These are phyloP conservation scores for Drosophila suzukii DNA, from an alignment of 1,140 invertebrate genomes.

Conservation along the genomic window DNA sequence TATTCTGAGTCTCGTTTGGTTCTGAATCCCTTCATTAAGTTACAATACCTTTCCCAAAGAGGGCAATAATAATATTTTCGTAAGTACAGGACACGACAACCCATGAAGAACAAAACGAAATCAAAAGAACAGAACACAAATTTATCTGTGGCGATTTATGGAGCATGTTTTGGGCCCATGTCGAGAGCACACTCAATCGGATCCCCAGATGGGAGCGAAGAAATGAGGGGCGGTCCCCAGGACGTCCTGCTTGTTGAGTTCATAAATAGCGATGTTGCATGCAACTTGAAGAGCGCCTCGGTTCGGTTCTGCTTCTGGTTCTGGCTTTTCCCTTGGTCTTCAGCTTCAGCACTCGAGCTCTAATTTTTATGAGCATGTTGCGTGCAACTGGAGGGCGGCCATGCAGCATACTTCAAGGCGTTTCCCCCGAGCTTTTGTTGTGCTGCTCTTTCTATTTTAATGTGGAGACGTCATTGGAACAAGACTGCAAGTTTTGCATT, in stretches of 20 bases:
- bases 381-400: slow-evolving; percentile 47
- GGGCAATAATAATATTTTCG: slow-evolving; percentile 63
- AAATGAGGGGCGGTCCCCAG: slow-evolving; percentile 30
- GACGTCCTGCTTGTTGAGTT: slow-evolving; percentile 65
- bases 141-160: slow-evolving; percentile 79
- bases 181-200: slow-evolving; percentile 29
- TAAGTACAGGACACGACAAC: slow-evolving; percentile 20
- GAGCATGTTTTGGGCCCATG: slow-evolving; percentile 56
- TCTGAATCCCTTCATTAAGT: not conserved
- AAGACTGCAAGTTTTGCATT: slow-evolving; percentile 35
- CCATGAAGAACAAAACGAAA: slow-evolving; percentile 60
- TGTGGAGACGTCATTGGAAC: slow-evolving; percentile 32
- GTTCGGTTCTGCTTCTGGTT: slow-evolving; percentile 27
- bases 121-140: slow-evolving; percentile 65
- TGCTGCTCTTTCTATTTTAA: slow-evolving; percentile 1
- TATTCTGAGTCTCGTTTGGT: not conserved
- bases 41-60: slow-evolving; percentile 4
- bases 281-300: slow-evolving; percentile 58
- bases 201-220: slow-evolving; percentile 10
- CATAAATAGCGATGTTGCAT: slow-evolving; percentile 81
- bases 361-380: slow-evolving; percentile 80
- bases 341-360: slow-evolving; percentile 30
- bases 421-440: slow-evolving; percentile 38
- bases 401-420: slow-evolving; percentile 68
- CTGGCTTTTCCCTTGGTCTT: slow-evolving; percentile 13